Percentiles rank a stretch among this genome's conserved stretches.
These are phyloP conservation scores for Callithrix jacchus DNA, from an alignment of 2,113 vertebrate species.

Conservation along the genomic window DNA sequence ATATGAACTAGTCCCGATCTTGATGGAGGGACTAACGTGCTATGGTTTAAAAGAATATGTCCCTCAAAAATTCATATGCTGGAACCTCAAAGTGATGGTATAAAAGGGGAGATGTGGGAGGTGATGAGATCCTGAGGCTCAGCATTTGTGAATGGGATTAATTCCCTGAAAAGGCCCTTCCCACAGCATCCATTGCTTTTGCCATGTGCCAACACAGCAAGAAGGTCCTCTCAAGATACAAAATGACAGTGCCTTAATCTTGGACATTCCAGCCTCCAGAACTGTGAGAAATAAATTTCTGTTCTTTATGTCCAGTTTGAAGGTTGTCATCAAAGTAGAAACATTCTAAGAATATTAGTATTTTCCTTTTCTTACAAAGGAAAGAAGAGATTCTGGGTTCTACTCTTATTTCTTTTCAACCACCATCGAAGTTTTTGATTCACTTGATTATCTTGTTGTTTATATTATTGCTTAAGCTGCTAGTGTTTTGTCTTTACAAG, in stretches of 20 bases:
- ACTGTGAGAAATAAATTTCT: neutral
- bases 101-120: neutral
- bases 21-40: slow-evolving; percentile 33
- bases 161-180: neutral
- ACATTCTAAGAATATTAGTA: neutral
- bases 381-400: neutral
- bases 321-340: neutral
- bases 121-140: neutral
- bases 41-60: neutral
- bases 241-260: neutral
- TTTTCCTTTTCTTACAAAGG: neutral
- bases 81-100: neutral
- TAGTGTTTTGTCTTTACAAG: neutral
- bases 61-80: neutral
- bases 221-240: neutral
- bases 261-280: neutral
- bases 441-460: neutral
- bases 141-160: neutral
- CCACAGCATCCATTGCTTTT: neutral
- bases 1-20: slow-evolving; percentile 38
- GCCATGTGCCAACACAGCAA: neutral
- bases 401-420: neutral
- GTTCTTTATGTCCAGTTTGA: neutral
- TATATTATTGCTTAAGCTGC: neutral
- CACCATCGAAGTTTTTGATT: neutral